Conservation (phyloP, 2,113 vertebrate genomes). For the Ammospiza nelsoni region DNA sequence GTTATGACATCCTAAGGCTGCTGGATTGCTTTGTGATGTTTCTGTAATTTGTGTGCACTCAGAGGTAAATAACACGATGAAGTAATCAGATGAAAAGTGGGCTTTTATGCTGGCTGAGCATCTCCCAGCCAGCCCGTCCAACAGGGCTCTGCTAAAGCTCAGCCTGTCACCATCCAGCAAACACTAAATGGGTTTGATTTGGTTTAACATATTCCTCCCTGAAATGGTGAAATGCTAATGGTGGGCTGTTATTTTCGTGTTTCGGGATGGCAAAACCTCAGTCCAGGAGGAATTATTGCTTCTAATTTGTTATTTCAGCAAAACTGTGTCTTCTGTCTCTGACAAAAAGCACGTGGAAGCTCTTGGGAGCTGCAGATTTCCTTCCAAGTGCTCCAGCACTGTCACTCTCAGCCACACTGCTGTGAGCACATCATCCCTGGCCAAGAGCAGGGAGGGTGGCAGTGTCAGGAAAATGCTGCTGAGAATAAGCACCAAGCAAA, state of each 20-base stretch:
- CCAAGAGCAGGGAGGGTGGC: not conserved
- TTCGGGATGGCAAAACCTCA: not conserved
- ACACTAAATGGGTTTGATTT: not conserved
- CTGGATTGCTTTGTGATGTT: conserved; percentile 34
- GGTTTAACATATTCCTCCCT: not conserved
- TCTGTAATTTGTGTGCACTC: conserved; percentile 58
- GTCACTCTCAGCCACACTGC: not conserved
- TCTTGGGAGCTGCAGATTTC: not conserved
- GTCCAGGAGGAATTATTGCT: not conserved
- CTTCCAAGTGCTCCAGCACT: not conserved
- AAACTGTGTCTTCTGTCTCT: not conserved
- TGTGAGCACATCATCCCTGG: not conserved
- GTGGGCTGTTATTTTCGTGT: not conserved
- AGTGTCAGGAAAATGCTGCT: not conserved
- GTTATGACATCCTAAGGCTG: conserved; percentile 1
- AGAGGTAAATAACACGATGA: conserved; percentile 42
- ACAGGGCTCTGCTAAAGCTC: not conserved
- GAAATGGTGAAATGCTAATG: conserved; percentile 5
- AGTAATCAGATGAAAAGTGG: conserved; percentile 34
- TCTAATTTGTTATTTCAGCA: not conserved
- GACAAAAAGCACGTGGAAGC: not conserved
- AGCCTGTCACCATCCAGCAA: not conserved
- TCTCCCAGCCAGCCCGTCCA: not conserved
- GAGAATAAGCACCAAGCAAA: not conserved
- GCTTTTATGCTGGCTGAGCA: conserved; percentile 41